Base-by-base conservation (phyloP, 2,113 vertebrate species). In the Zingel zingel region DNA sequence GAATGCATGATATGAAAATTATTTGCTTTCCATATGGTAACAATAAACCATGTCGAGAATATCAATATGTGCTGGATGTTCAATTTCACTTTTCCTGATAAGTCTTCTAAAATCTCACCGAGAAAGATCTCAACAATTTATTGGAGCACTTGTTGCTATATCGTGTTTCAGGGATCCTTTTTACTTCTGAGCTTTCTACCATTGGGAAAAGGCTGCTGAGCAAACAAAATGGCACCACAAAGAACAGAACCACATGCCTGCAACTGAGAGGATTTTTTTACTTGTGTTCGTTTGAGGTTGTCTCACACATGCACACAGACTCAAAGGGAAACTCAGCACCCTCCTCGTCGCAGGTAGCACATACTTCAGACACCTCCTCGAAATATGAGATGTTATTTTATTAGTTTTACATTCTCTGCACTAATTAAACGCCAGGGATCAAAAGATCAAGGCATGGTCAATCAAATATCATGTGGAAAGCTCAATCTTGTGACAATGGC, bases 401-500 rank as follows among this genome's bases (percentile, higher is more conserved):
- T 63, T 6, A 23, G 87, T 93, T 94, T 94, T 89, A 86, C 48
- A 70, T 63, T 65, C 74, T 78, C 83, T 68, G 79, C 83, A 85
- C 89, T 95, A 97, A 97, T 96, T 96, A 96, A 97, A 96, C 93
- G 92, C 94, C 91, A 92, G 30, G 39, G 94, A 95, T 91, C 43
- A 11, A 84, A 93, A 92, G 90, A 95, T 95, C 91, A 94, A 53
- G 91, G 95, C 95, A 93, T 90, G 89, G 94, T 96, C 95, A 95
- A 96, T 96, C 96, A 96, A 95, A 96, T 95, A 96, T 95, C 92
- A 95, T 94, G 96, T 95, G 93, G 94, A 95, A 96, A 96, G 92
- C 93, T 92, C 94, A 91, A 92, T 96, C 92, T 90, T 89, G 96
- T 98, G 94, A 93, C 96, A 96, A 97, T 95, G 95, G 96, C 96